Base-by-base conservation (phyloP, 1,140 invertebrate species). In the Drosophila novamexicana region DNA sequence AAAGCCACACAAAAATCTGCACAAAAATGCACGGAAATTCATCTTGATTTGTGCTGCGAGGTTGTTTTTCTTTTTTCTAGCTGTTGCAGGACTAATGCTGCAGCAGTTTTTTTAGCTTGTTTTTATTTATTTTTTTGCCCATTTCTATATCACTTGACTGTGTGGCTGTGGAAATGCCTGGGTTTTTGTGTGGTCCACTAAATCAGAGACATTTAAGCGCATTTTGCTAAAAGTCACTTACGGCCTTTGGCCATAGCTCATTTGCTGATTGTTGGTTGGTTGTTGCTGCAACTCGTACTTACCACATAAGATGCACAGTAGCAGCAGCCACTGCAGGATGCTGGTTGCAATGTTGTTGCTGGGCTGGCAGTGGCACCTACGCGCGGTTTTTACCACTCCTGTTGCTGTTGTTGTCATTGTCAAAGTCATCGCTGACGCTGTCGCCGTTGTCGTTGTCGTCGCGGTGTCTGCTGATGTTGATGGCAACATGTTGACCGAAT, bases 21-120 rank as follows among this genome's bases (percentile, higher is more conserved):
- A 83, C 80, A 83, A 71, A 86, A 86, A 86, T 86, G 75, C 83
- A 84, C 77, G 81, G 77, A 90, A 84, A 89, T 89, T 89, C 85
- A 84, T 89, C 84, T 89, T 89, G 84, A 89, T 89, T 89, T 89
- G 77, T 81, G 84, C 56, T 84, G 77, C 54, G 75, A 53, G 74
- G 22, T 29, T 29, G 4, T 29, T 29, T 5, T 80, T 83, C 2
- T 22, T 82, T 77, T 70, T 36, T 36, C 45, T 16, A 45, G 36
- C 47, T 36, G 36, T 42, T 42, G 59, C 59, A 52, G 44, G 49
- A 37, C 54, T 72, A 62, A 70, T 81, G 68, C 66, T 57, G 59
- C 73, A 64, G 53, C 40, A 64, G 42, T 79, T 68, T 75, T 81
- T 62, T 61, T 12, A 49, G 22, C 47, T 16, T 66, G 61, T 40